Evolutionary conservation across 2,888 invertebrate species (phyloP).

Genomic region (Salpingus planirostris): DNA sequence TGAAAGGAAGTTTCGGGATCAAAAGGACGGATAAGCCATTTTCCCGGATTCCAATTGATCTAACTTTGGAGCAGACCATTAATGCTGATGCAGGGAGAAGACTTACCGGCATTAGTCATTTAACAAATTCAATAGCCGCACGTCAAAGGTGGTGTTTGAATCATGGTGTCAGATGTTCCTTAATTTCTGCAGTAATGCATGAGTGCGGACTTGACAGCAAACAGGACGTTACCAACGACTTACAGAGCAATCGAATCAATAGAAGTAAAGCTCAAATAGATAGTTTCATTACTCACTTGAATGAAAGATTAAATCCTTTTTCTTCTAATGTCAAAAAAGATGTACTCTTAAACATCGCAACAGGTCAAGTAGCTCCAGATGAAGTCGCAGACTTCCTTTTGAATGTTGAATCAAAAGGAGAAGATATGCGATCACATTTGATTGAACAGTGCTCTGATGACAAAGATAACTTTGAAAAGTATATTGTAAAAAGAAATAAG

Average conservation of each 20-base stretch:
- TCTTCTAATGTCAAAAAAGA: not conserved
- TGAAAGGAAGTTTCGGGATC: slow-evolving; percentile 6
- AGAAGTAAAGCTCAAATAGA: not conserved
- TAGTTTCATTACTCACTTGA: not conserved
- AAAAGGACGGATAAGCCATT: slow-evolving; percentile 21
- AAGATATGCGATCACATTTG: no score
- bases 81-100: slow-evolving; percentile 10
- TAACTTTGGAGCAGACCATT: slow-evolving; percentile 25
- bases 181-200: slow-evolving; percentile 18
- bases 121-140: slow-evolving; percentile 22
- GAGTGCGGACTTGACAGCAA: not conserved
- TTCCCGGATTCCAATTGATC: slow-evolving; percentile 21
- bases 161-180: no score
- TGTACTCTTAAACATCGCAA: not conserved
- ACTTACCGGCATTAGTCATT: slow-evolving; percentile 5
- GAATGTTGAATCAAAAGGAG: not conserved
- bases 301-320: not conserved
- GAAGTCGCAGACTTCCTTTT: not conserved
- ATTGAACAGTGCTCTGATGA: no score
- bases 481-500: not conserved
- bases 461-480: not conserved
- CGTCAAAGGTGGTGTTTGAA: slow-evolving; percentile 22
- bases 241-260: not conserved
- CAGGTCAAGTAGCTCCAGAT: not conserved
- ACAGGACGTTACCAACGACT: not conserved